Conservation (phyloP, 1,140 invertebrate genomes). For the Whitmania pigra region DNA sequence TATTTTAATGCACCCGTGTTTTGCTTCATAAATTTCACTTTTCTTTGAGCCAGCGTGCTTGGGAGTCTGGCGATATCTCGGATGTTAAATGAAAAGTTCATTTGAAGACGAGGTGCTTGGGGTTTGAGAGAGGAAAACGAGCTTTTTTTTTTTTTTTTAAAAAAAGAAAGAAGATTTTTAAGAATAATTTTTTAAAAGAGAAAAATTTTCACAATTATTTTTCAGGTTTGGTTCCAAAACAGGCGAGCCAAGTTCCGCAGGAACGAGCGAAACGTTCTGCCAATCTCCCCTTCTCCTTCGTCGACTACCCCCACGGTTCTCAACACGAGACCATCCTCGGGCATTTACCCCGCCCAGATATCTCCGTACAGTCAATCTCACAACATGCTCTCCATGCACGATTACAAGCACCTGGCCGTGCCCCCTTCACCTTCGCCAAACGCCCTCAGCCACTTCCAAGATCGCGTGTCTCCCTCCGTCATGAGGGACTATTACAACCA, state of each 20-base stretch:
- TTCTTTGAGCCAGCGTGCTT: too few species aligned
- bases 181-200: too few species aligned
- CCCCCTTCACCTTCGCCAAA: neutral
- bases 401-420: neutral
- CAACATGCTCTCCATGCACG: constrained; percentile 1
- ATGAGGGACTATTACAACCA: constrained; percentile 8
- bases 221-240: constrained; percentile 90
- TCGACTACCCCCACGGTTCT: neutral
- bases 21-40: too few species aligned
- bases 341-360: neutral
- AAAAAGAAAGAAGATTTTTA: too few species aligned
- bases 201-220: too few species aligned
- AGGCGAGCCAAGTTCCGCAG: constrained; percentile 79
- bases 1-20: too few species aligned
- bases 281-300: constrained; percentile 2
- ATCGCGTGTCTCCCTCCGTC: neutral
- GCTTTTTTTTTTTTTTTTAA: too few species aligned
- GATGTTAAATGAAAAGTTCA: too few species aligned
- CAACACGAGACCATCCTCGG: neutral
- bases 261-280: constrained; percentile 47
- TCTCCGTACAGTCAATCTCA: neutral
- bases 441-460: constrained; percentile 2
- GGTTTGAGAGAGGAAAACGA: too few species aligned
- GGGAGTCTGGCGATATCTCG: too few species aligned
- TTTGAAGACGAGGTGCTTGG: too few species aligned